phyloP scores from a whole-genome alignment of 2,797 vertebrate species.

The Miichthys miiuy region DNA sequence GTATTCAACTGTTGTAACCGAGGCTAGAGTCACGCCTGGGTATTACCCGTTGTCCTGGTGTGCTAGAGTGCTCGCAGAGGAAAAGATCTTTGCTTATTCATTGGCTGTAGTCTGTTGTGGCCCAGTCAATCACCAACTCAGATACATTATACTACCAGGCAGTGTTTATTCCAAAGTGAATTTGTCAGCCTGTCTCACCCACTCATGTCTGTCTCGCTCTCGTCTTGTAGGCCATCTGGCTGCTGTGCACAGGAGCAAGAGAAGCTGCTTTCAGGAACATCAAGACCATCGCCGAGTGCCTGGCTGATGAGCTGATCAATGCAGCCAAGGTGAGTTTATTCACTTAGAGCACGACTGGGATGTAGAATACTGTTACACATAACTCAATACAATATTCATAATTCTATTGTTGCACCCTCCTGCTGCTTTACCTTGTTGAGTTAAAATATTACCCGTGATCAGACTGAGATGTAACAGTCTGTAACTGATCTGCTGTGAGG shows the following conservation, averaged over 20 bases:
- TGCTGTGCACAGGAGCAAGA: constrained; percentile 95
- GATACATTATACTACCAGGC: constrained; percentile 65
- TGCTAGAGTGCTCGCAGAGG: constrained; percentile 87
- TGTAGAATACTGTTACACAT: not conserved
- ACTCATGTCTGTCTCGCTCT: not conserved
- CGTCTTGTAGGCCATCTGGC: constrained; percentile 91
- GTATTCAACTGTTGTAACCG: constrained; percentile 37
- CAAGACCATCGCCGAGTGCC: constrained; percentile 95
- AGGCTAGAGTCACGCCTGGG: constrained; percentile 85
- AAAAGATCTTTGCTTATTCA: constrained; percentile 86
- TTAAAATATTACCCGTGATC: not conserved
- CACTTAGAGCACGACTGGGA: not conserved
- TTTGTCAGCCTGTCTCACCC: not conserved
- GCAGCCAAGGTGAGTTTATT: constrained; percentile 90
- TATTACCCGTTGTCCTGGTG: constrained; percentile 76
- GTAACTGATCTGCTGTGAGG: not conserved
- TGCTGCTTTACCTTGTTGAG: not conserved
- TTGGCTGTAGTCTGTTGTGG: constrained; percentile 83
- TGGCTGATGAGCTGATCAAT: constrained; percentile 97
- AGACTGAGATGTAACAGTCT: not conserved
- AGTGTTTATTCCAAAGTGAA: not conserved
- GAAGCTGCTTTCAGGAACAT: constrained; percentile 97
- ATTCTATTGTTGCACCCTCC: not conserved
- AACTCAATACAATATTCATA: not conserved
- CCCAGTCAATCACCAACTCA: constrained; percentile 85